Evolutionary conservation across 2,888 invertebrate species (phyloP).

Genomic region (Nesidiocoris tenuis): DNA sequence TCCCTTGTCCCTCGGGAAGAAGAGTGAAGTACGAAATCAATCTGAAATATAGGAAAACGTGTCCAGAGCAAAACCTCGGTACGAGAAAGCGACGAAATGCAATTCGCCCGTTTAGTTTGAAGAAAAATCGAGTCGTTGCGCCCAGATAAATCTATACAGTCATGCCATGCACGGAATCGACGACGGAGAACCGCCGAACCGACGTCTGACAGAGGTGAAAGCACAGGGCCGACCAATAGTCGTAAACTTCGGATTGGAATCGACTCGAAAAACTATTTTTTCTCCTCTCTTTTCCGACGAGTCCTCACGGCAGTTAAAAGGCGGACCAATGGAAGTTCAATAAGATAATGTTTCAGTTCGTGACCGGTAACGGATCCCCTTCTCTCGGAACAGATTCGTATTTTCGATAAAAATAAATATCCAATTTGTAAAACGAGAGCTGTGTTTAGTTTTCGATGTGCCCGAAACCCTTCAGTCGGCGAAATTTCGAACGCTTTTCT

Average conservation of each 20-base stretch:
- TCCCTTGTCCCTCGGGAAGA: no score
- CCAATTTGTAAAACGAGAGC: constrained; percentile 1
- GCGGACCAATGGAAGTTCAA: constrained; percentile 23
- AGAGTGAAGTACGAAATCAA: no score
- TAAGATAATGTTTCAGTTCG: constrained; percentile 36
- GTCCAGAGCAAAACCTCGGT: no score
- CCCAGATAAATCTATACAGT: background rate
- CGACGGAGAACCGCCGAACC: background rate
- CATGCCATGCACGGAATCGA: background rate
- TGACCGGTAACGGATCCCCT: constrained; percentile 28
- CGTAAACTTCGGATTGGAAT: constrained; percentile 35
- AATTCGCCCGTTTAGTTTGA: no score
- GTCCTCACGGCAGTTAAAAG: constrained; percentile 1
- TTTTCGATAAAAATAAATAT: constrained; percentile 23
- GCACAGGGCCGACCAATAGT: constrained; percentile 18
- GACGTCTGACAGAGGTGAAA: constrained; percentile 26
- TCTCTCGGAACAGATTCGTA: constrained; percentile 35
- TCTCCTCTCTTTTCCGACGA: background rate
- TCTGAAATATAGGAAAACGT: no score
- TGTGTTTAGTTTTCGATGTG: background rate
- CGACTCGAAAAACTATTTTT: constrained; percentile 26
- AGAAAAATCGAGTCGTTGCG: background rate
- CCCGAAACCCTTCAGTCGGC: background rate
- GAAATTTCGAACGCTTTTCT: background rate
- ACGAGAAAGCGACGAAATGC: no score